Percentiles rank a stretch among this genome's conserved stretches.
phyloP scores from a whole-genome alignment of 2,113 vertebrate genomes.

The Anhinga rufa region DNA sequence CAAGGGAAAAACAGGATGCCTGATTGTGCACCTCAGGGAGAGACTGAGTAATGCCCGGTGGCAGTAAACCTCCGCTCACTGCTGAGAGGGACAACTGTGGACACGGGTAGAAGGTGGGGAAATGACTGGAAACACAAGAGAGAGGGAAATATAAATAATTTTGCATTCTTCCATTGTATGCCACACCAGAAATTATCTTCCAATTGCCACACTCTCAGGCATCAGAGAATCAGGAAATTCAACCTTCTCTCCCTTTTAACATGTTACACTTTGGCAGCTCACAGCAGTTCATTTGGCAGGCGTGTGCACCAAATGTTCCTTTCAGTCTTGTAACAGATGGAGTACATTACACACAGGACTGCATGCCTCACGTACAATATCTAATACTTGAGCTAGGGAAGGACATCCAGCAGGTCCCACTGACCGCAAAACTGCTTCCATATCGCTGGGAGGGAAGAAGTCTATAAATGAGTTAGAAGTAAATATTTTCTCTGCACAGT shows the following conservation, averaged over 20 bases:
- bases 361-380: slow-evolving; percentile 38
- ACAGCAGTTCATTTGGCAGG: slow-evolving; percentile 52
- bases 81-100: slow-evolving; percentile 11
- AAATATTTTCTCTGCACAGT: not conserved
- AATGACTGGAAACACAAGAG: not conserved
- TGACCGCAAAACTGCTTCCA: not conserved
- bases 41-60: not conserved
- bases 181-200: not conserved
- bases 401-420: not conserved
- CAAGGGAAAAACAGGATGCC: slow-evolving; percentile 39
- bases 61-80: not conserved
- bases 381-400: slow-evolving; percentile 4
- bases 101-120: not conserved
- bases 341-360: slow-evolving; percentile 39
- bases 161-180: not conserved
- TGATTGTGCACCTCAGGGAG: slow-evolving; percentile 8
- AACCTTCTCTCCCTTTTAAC: slow-evolving; percentile 27
- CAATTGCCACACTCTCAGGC: not conserved
- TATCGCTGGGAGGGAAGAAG: not conserved
- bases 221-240: slow-evolving; percentile 32
- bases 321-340: slow-evolving; percentile 62
- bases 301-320: slow-evolving; percentile 44
- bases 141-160: not conserved
- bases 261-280: slow-evolving; percentile 50
- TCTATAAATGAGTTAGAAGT: not conserved